Evolutionary conservation across 2,113 vertebrate genomes (phyloP), one percentile per base, ranked within the genome.

Genomic region (Rallus limicola): DNA sequence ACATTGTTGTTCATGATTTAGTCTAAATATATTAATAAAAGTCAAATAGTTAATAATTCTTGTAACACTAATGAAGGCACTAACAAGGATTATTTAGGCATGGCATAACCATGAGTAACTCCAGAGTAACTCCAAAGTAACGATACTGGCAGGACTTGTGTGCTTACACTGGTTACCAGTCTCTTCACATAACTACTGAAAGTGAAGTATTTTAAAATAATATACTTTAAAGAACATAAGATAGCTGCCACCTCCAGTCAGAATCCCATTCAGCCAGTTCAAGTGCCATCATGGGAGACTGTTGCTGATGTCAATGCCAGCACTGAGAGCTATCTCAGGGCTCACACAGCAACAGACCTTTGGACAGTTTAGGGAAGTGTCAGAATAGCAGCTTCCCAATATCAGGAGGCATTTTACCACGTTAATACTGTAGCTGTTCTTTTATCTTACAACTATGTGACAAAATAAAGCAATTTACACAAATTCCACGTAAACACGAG

Each of bases 181-280:
- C 64, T 90, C 10, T 52, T 79, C 36, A 46, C 2, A 0, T 59
- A 86, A n/a, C 56, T 68, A 13, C 60, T 60, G 48, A 58, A 92
- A 78, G n/a, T 56, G n/a, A 62, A 53, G 53, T 48, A 33, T 91
- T 86, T 92, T 29, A 31, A 67, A 92, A 67, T 40, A 70, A 74
- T 48, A 9, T 5, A 16, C 50, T 87, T 94, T 44, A 59, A 72
- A 77, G 52, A 88, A 42, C 9, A 24, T 48, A 23, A 81, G 60
- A 53, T 34, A 62, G 16, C 69, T 0, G 0, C 33, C 4, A 46
- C 17, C 42, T 26, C 3, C 38, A 28, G 9, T 60, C 46, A 68
- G 56, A 75, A 81, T 74, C 46, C n/a, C 21, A 16, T 92, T 86
- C 63, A 82, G 50, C n/a, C 23, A 29, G 15, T 44, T 82, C 10